phyloP scores from a whole-genome alignment of 2,888 invertebrate genomes.

The Lepidonotus clava region DNA sequence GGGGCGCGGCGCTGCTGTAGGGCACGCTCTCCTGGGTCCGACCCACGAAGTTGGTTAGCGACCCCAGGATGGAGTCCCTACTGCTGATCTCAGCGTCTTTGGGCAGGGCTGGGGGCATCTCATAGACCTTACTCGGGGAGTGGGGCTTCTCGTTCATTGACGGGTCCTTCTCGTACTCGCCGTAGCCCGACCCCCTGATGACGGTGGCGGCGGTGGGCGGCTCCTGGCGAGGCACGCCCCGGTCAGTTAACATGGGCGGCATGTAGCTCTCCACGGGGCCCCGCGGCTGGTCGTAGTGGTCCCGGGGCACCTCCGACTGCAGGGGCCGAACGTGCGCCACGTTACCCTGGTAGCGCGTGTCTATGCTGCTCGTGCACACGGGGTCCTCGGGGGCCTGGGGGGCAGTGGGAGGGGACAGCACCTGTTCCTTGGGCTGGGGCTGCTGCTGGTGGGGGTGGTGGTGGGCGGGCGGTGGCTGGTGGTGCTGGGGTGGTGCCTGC shows the following conservation, averaged over 20 bases:
- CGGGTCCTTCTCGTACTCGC: background rate
- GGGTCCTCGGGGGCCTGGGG: background rate
- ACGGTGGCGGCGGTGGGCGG: background rate
- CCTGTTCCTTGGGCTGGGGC: slow-evolving; percentile 18
- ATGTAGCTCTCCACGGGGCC: slow-evolving; percentile 30
- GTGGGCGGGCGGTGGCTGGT: slow-evolving; percentile 34
- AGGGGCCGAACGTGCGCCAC: slow-evolving; percentile 34
- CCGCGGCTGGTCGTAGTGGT: slow-evolving; percentile 34
- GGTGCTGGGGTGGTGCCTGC: background rate
- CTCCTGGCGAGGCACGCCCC: slow-evolving; percentile 3
- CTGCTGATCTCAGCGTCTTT: slow-evolving; percentile 43
- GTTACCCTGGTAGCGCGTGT: slow-evolving; percentile 41
- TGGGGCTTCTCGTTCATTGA: slow-evolving; percentile 7
- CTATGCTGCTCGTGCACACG: slow-evolving; percentile 31
- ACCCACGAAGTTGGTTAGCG: slow-evolving; percentile 30
- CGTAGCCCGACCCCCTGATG: slow-evolving; percentile 4
- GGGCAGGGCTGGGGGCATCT: slow-evolving; percentile 18
- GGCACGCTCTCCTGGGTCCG: slow-evolving; percentile 18
- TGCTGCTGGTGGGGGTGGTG: slow-evolving; percentile 51
- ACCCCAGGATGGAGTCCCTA: slow-evolving; percentile 22
- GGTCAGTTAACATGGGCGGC: background rate
- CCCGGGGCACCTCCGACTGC: slow-evolving; percentile 27
- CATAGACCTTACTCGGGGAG: slow-evolving; percentile 25
- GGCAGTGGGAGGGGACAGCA: slow-evolving; percentile 33
- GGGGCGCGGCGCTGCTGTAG: slow-evolving; percentile 23